Evolutionary conservation across 1,140 invertebrate species (phyloP).

Genomic region (Branchinecta lynchi): DNA sequence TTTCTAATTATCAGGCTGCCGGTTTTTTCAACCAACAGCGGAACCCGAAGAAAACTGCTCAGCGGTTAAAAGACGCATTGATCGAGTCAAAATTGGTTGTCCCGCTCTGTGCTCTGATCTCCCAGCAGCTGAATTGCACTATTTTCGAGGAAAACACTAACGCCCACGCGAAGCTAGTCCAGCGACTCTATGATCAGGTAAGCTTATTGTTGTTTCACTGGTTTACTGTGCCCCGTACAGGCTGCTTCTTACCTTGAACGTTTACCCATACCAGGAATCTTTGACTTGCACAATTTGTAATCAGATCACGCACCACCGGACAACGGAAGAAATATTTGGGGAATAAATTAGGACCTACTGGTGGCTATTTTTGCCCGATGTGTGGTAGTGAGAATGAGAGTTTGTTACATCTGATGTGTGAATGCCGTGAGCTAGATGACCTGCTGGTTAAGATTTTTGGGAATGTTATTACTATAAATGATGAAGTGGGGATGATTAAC

Average conservation of each 20-base stretch:
- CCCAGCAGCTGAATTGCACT: conserved; percentile 88
- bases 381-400: too few species aligned
- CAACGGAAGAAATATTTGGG: too few species aligned
- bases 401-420: too few species aligned
- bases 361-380: too few species aligned
- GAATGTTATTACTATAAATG: too few species aligned
- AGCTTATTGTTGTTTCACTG: not conserved
- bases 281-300: too few species aligned
- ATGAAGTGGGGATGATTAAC: too few species aligned
- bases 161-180: conserved; percentile 62
- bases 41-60: conserved; percentile 90
- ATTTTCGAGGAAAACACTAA: conserved; percentile 70
- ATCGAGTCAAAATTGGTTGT: conserved; percentile 81
- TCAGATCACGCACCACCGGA: too few species aligned
- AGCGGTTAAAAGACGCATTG: conserved; percentile 86
- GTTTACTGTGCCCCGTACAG: conserved; percentile 39
- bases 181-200: conserved; percentile 35
- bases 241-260: not conserved
- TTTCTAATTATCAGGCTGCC: conserved; percentile 39
- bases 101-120: conserved; percentile 81
- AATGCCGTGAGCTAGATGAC: too few species aligned
- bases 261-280: too few species aligned
- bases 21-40: conserved; percentile 93
- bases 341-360: too few species aligned
- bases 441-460: too few species aligned